Base-by-base conservation (phyloP, 2,113 vertebrate genomes). In the Emydura subglobosa region DNA sequence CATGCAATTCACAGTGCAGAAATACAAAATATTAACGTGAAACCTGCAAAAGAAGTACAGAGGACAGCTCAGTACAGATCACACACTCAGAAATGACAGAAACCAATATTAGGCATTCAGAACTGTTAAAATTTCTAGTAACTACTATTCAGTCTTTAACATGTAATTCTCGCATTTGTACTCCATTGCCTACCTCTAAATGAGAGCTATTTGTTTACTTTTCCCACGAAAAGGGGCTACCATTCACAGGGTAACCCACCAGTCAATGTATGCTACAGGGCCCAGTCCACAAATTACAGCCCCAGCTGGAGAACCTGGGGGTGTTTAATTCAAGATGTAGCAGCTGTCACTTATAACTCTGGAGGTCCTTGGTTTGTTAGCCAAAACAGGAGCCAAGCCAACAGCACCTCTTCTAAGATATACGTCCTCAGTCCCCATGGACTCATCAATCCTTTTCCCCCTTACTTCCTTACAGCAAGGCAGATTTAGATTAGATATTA, bases 11-110 rank as follows among this genome's bases (percentile, higher is more conserved):
- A 74, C 72, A 95, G 57, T 51, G 93, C 55, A 79, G 85, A 82
- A 55, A 95, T 74, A 89, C 87, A 96, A 96, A 97, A 87, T 72
- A 94, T 87, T 80, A 59, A 79, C 78, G 65, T 96, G 50, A 91
- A 93, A 87, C 91, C 83, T 90, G 19, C n/a, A 91, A 94, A 97
- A 92, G 47, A 47, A 93, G 84, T 92, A 92, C 59, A 65, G 83
- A 96, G 95, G 83, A 79, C 19, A 95, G 54, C 42, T 84, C 17
- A 44, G 19, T 7, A 92, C 31, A 92, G 65, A 95, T 94, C 86
- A 49, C 65, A 65, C 53, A 74, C 54, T 96, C 47, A 54, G 50
- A 92, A 80, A 90, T 89, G n/a, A 47, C 44, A 88, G 86, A 96
- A 55, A 65, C 59, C 92, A 87, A 96, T 89, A 97, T 79, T 57